Base-by-base conservation (phyloP, 2,113 vertebrate species). In the Promerops cafer region DNA sequence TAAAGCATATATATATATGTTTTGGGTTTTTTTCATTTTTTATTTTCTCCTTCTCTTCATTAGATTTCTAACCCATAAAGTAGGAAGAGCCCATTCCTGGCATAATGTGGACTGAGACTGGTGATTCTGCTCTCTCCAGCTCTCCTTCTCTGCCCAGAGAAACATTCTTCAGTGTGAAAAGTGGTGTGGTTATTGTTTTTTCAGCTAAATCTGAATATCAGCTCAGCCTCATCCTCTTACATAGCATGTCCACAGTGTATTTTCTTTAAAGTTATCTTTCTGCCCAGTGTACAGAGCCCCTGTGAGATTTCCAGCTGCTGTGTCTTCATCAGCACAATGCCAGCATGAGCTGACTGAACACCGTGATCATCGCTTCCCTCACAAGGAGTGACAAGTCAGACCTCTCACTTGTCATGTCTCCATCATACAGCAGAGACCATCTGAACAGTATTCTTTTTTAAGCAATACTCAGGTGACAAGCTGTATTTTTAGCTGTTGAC, bases 191-290 rank as follows among this genome's bases (percentile, higher is more conserved):
- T 81, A 37, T 44, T 57, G 26, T 6, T 72, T 39, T 75, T 69
- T 70, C 40, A 53, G 16, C 14, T 61, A 64, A 52, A 27, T 21
- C 35, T 69, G 28, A 64, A 9, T 52, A 68, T 42, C 44, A 44
- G 8, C 37, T 78, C 37, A 61, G 20, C 24, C 31, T 82, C 35
- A 33, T 53, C 9, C 16, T 52, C 45, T 65, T 27, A 57, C 23
- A 39, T 5, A 52, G 16, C 33, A 80, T 0, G 0, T 33, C 33
- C 27, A 27, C 19, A 42, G 16, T 4, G 10, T 4, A 52, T 8
- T 60, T 91, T 39, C 30, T 56, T 69, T 24, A 40, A 61, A 71
- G 31, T 31, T 52, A 30, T 52, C 10, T 52, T 87, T 84, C 45
- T 65, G 33, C 5, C 4, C 17, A 33, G 13, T 11, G 2, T 42